Evolutionary conservation across 1,140 invertebrate species (phyloP), one percentile per base, ranked within the genome.

Genomic region (Lepidurus apus): DNA sequence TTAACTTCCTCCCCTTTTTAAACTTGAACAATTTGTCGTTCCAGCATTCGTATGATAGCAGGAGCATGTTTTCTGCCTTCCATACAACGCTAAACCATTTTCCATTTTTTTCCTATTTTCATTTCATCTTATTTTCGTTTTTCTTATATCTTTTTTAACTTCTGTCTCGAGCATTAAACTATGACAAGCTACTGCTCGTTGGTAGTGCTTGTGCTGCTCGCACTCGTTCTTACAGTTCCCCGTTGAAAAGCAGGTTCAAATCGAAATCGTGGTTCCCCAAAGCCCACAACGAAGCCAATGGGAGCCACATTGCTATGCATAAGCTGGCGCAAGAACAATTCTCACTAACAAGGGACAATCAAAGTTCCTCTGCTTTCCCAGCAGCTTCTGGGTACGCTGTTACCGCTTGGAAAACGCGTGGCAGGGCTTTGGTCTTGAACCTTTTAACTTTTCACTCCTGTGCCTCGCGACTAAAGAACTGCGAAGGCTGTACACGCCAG

Each of bases 241-340:
- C 53, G 53, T n/a, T 65, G 53, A 17, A 65, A 65, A 21, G 53
- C n/a, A 65, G 53, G 53, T 65, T 65, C 13, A 21, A 65, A 65
- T 65, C 53, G 53, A 65, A 65, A 65, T n/a, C 53, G 53, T 21
- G 21, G 53, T 65, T 65, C 53, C 3, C 2, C 53, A 3, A 65
- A 65, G 4, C 53, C 17, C 21, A 65, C 53, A 21, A 65, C 17
- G 53, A 65, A 65, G 53, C 53, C 17, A 13, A 7, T 13, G 53
- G 17, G 21, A 21, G 21, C 6, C 53, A 9, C 53, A 65, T 65
- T 65, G 53, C 53, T 65, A 65, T 65, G 53, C 53, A 65, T 65
- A 65, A 65, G 53, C 53, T 65, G 53, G 53, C 21, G 53, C 53
- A 65, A 65, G 53, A 65, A 65, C 53, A 65, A 65, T 65, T 65